Evolutionary conservation across 2,888 invertebrate genomes (phyloP), one percentile per base, ranked within the genome.

Genomic region (Clepsis dumicolana): DNA sequence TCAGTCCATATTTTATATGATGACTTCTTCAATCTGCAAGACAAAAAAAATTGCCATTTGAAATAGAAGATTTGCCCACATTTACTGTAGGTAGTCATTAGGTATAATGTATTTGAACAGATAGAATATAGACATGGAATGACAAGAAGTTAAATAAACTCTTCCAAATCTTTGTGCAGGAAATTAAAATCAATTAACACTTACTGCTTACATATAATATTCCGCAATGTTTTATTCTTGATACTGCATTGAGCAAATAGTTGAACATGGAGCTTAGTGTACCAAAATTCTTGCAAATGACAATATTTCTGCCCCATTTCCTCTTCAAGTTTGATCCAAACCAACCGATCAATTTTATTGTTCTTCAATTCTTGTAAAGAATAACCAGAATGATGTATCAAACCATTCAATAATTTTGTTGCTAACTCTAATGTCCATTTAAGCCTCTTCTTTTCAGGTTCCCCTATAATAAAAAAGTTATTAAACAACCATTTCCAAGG

Each of bases 341-440:
- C 50, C 21, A 29, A 25, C 52, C 18, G 66, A 27, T 64, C 62
- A 59, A 74, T 59, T 29, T 56, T 4, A 29, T 64, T 68, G 50
- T 72, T 44, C 27, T 68, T 71, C 35, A 74, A 52, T 50, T 70
- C 53, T 24, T 70, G 50, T 27, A 72, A 66, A 0, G 50, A 38
- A 32, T 48, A 44, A 8, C 62, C 68, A 18, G 72, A 63, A 54
- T 65, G 24, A 18, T 48, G 8, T 21, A 72, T 65, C 27, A 67
- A 27, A 25, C n/a, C 10, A 8, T 21, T n/a, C 27, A 71, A 21
- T 10, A 72, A 59, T 54, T 64, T 59, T 16, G 66, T 59, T 25
- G 74, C 72, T 29, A 62, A 32, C n/a, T 64, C 21, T 21, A 74
- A 57, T 5, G 70, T 71, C 74, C 74, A 74, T 32, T 63, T 64